These are phyloP conservation scores for Xiphorhynchus elegans DNA, from an alignment of 2,113 vertebrate genomes.

Conservation along the genomic window DNA sequence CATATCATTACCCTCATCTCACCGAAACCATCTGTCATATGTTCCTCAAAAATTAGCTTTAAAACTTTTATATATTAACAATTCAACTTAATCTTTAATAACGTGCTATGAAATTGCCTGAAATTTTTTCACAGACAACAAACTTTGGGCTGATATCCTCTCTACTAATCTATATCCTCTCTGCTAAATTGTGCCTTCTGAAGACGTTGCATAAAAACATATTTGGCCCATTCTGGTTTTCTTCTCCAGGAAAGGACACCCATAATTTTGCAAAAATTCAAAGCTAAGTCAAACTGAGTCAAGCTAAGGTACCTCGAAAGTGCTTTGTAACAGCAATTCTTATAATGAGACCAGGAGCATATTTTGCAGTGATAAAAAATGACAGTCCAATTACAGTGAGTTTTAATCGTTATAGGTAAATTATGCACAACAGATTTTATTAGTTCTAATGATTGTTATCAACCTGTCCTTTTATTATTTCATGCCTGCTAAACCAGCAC, in stretches of 20 bases:
- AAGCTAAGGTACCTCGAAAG: neutral
- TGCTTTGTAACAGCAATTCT: neutral
- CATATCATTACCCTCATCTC: neutral
- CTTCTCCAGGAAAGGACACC: neutral
- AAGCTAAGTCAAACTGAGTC: neutral
- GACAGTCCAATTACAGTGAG: conserved; percentile 17
- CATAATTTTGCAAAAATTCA: neutral
- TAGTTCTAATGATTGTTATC: conserved; percentile 47
- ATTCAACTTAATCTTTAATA: neutral
- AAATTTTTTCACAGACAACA: neutral
- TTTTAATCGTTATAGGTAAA: conserved; percentile 36
- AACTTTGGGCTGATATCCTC: neutral
- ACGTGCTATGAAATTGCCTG: neutral
- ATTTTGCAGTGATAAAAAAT: conserved; percentile 44
- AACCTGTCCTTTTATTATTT: conserved; percentile 12
- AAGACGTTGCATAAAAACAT: neutral
- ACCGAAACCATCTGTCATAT: neutral
- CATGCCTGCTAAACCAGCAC: conserved; percentile 6
- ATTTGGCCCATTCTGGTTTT: neutral
- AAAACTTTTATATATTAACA: neutral
- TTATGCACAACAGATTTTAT: conserved; percentile 34
- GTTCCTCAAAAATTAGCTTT: neutral
- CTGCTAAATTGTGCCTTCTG: neutral
- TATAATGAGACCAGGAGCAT: neutral
- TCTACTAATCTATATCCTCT: neutral